Evolutionary conservation across 2,797 vertebrate genomes (phyloP).

Genomic region (Coluber constrictor): DNA sequence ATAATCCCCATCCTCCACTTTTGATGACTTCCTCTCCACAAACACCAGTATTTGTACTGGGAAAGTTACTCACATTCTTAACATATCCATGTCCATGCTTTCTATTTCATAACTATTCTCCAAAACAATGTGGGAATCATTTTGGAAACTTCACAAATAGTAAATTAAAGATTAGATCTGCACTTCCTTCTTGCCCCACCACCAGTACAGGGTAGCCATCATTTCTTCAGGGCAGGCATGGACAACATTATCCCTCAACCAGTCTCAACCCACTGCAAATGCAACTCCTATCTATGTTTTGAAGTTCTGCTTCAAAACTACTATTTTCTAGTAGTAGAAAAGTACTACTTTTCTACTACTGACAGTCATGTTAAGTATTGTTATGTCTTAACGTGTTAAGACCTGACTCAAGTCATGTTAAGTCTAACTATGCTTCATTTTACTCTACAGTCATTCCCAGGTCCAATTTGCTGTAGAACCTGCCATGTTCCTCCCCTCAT

Average conservation of each 20-base stretch:
- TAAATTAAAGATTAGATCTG: neutral
- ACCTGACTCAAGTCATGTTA: neutral
- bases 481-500: neutral
- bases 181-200: neutral
- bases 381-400: too few species aligned
- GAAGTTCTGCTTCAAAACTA: neutral
- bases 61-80: neutral
- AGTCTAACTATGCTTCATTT: neutral
- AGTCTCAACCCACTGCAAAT: neutral
- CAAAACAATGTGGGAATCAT: neutral
- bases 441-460: neutral
- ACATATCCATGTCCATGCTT: neutral
- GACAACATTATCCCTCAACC: neutral
- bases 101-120: neutral
- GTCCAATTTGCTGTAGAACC: neutral
- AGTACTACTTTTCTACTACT: too few species aligned
- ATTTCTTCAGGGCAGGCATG: neutral
- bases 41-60: neutral
- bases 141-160: neutral
- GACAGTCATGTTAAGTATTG: too few species aligned
- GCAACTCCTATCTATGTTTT: neutral
- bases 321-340: neutral
- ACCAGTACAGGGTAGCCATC: neutral
- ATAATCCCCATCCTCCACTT: neutral
- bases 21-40: neutral